phyloP scores from a whole-genome alignment of 2,888 invertebrate species.

The Celastrina argiolus region DNA sequence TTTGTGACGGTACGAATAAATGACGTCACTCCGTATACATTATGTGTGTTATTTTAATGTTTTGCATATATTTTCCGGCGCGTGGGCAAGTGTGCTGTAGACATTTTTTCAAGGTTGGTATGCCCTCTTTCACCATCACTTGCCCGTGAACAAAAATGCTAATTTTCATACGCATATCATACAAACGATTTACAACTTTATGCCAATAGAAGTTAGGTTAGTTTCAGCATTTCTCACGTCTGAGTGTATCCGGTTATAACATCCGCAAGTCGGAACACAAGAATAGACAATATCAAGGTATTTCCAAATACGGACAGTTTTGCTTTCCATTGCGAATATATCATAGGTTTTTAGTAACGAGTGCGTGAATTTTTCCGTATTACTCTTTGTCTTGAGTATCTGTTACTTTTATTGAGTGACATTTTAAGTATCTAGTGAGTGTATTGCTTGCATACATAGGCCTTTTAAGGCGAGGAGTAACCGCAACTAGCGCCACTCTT shows the following conservation, averaged over 20 bases:
- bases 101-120: constrained; percentile 20
- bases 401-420: too few relatives aligned
- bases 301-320: constrained; percentile 10
- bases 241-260: background rate
- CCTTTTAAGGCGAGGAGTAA: too few relatives aligned
- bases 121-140: constrained; percentile 21
- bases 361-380: background rate
- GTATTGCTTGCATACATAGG: too few relatives aligned
- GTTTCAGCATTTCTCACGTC: too few relatives aligned
- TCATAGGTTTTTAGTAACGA: background rate
- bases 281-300: background rate
- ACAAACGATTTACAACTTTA: background rate
- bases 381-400: background rate
- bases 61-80: constrained; percentile 16
- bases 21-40: constrained; percentile 15
- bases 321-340: constrained; percentile 12
- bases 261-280: constrained; percentile 12
- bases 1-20: too few relatives aligned
- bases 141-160: constrained; percentile 19
- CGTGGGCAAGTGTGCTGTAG: constrained; percentile 4
- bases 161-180: constrained; percentile 9
- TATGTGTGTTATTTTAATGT: constrained; percentile 17
- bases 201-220: background rate
- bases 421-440: too few relatives aligned
- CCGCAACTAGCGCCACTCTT: too few relatives aligned